These are phyloP conservation scores for Lepus oiostolus DNA, from an alignment of 2,797 vertebrate species.

Conservation along the genomic window DNA sequence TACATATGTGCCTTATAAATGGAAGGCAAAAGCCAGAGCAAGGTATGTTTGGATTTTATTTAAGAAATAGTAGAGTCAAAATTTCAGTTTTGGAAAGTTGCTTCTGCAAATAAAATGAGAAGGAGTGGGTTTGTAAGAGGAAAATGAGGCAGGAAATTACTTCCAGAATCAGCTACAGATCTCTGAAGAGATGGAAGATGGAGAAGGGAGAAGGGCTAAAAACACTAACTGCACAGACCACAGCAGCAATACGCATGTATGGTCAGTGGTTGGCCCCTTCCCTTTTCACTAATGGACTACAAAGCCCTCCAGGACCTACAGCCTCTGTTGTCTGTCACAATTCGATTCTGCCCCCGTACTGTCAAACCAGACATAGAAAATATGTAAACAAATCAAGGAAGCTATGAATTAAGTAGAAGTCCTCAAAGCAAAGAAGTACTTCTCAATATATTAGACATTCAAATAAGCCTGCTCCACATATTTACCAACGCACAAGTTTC, in stretches of 20 bases:
- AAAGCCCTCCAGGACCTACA: background rate
- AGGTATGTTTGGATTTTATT: background rate
- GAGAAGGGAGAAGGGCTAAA: background rate
- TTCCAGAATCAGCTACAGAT: background rate
- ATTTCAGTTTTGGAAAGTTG: background rate
- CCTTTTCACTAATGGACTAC: background rate
- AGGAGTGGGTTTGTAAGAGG: background rate
- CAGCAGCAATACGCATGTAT: background rate
- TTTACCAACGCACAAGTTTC: slow-evolving; percentile 82
- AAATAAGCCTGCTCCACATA: slow-evolving; percentile 81
- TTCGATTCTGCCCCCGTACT: background rate
- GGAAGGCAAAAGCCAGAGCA: background rate
- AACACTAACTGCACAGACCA: background rate
- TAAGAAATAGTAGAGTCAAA: background rate
- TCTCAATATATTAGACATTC: slow-evolving; percentile 83
- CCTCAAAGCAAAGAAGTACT: slow-evolving; percentile 76
- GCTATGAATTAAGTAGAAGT: slow-evolving; percentile 79
- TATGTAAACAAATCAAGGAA: background rate
- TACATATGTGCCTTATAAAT: background rate
- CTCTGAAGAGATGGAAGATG: background rate
- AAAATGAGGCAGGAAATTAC: background rate
- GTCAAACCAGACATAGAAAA: background rate
- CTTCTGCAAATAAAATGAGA: background rate
- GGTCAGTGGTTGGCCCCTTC: background rate
- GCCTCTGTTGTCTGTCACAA: background rate